phyloP scores from a whole-genome alignment of 64 coral and sea anemone genomes.

The Astreopora myriophthalma region DNA sequence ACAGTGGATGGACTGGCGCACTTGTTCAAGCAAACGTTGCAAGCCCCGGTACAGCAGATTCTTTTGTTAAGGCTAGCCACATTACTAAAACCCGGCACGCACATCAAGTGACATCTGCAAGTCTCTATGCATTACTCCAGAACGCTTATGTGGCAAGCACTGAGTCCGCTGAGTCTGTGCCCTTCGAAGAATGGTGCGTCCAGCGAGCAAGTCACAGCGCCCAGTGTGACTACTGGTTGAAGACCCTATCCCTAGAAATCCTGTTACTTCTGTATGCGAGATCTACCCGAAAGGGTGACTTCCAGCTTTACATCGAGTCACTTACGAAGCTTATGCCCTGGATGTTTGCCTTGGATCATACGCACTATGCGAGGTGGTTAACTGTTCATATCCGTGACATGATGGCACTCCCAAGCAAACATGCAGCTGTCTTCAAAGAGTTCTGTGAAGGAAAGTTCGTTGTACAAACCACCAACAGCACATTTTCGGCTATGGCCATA shows the following conservation, averaged over 20 bases:
- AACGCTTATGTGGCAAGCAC: not conserved
- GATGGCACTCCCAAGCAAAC: not conserved
- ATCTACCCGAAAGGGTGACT: not conserved
- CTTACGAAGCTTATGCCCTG: not conserved
- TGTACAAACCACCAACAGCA: too few species aligned
- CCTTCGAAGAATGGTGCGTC: not conserved
- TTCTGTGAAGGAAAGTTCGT: not conserved
- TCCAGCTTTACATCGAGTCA: not conserved
- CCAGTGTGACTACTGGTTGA: not conserved
- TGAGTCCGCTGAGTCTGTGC: not conserved
- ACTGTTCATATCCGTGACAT: not conserved
- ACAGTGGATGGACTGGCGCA: too few species aligned
- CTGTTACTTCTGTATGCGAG: not conserved
- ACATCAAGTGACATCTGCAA: not conserved
- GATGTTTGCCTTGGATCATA: not conserved
- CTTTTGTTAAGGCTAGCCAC: too few species aligned
- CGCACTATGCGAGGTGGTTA: not conserved
- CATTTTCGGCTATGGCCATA: not conserved
- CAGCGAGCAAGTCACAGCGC: not conserved
- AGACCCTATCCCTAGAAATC: not conserved
- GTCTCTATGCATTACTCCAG: not conserved
- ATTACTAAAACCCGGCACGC: not conserved
- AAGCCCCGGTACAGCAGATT: too few species aligned
- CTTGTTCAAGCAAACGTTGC: too few species aligned
- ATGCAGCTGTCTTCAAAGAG: not conserved